These are phyloP conservation scores for Hydriomena furcata DNA, from an alignment of 2,888 invertebrate species.

Conservation along the genomic window DNA sequence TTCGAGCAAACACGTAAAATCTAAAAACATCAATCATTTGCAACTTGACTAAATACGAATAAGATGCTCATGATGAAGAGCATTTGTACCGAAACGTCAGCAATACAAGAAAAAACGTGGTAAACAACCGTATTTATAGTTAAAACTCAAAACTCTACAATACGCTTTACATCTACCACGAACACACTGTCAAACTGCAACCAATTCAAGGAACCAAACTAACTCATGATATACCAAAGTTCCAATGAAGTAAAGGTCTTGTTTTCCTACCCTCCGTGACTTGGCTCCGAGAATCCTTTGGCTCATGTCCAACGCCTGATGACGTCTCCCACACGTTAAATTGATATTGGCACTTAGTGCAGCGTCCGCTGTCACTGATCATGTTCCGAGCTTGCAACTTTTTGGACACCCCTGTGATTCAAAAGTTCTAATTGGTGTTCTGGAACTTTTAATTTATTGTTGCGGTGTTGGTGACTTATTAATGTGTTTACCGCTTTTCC, in stretches of 20 bases:
- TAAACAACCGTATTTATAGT: too few relatives aligned
- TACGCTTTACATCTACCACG: slow-evolving; percentile 13
- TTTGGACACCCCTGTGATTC: slow-evolving; percentile 27
- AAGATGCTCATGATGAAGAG: too few relatives aligned
- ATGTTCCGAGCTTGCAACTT: slow-evolving; percentile 51
- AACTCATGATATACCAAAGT: slow-evolving; percentile 42
- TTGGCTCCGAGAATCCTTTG: slow-evolving; percentile 54
- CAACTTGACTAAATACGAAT: too few relatives aligned
- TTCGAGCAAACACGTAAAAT: too few relatives aligned
- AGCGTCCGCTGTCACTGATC: slow-evolving; percentile 50
- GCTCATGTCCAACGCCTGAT: slow-evolving; percentile 61
- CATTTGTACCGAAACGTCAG: too few relatives aligned
- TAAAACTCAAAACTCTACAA: slow-evolving; percentile 9
- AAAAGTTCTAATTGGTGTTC: slow-evolving; percentile 14
- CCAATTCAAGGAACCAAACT: slow-evolving; percentile 25
- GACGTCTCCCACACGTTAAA: slow-evolving; percentile 67
- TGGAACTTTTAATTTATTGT: slow-evolving; percentile 25
- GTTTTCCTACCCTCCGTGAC: slow-evolving; percentile 55
- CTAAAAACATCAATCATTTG: too few relatives aligned
- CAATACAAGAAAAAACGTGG: too few relatives aligned
- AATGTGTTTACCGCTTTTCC: slow-evolving; percentile 1
- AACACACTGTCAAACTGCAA: slow-evolving; percentile 21
- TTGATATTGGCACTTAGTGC: slow-evolving; percentile 71
- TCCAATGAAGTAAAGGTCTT: slow-evolving; percentile 49
- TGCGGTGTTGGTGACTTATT: slow-evolving; percentile 1